Base-by-base conservation (phyloP, 2,113 vertebrate genomes). In the Lichenostomus cassidix region DNA sequence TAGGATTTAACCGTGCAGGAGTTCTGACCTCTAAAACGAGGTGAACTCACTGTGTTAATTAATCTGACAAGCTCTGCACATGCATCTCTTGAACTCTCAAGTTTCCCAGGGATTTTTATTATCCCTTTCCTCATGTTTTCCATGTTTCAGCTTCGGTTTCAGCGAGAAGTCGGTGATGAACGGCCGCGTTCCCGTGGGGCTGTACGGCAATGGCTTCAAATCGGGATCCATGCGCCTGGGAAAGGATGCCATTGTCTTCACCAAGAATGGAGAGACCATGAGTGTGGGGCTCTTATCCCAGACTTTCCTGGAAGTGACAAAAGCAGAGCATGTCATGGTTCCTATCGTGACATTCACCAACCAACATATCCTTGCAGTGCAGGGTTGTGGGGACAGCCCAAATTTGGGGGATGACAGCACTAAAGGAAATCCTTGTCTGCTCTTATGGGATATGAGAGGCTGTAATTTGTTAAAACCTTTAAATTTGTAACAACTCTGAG, bases 201-300 rank as follows among this genome's bases (percentile, higher is more conserved):
- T 99, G 25, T 99, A 99, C 49, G 99, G 99, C 33, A 99, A 99
- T 37, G 99, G 99, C 12, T 99, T 99, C 98, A 99, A 99, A 93
- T 99, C 99, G 0, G 99, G 99, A 11, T 99, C 99, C 50, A 99
- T 99, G 99, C 98, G 99, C 52, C 98, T 99, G 69, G 99, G 99
- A 29, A 99, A 92, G 97, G 99, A 99, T 23, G 98, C 98, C 49
- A 98, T 99, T 2, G 98, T 99, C 55, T 99, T 99, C 92, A 99
- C 99, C 50, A 99, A 98, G 94, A 99, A 98, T 1, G 98, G 96
- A 44, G 97, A 95, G 8, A 92, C 71, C 20, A 98, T 98, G 96
- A 99, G 98, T 2, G 98, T 99, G n/a, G 99, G 99, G 50, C 97
- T 99, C 81, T 97, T 99, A 68, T 99, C 99, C 41, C 99, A 99